Evolutionary conservation across 2,113 vertebrate species (phyloP).

Genomic region (Himantopus leucocephalus): DNA sequence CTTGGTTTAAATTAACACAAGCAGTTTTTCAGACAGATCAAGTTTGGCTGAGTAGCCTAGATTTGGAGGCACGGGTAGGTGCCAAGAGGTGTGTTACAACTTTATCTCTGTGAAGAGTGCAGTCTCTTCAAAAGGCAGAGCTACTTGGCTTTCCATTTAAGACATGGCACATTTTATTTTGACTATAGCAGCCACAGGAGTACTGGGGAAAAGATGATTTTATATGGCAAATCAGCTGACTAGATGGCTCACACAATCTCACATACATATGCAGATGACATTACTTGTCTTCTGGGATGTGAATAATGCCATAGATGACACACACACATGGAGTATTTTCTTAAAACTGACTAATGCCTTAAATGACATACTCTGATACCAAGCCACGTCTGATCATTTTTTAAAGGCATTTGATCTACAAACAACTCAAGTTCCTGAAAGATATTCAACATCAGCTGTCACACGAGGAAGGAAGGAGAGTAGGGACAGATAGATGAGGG

Average conservation of each 20-base stretch:
- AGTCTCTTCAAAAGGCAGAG: neutral
- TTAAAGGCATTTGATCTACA: slow-evolving; percentile 50
- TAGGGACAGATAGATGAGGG: neutral
- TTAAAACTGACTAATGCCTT: neutral
- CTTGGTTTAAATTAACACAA: neutral
- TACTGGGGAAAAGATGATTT: neutral
- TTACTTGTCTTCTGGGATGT: neutral
- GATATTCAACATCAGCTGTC: neutral
- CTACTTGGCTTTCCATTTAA: neutral
- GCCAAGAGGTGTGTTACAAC: neutral
- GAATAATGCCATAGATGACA: slow-evolving; percentile 1
- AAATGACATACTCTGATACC: slow-evolving; percentile 2
- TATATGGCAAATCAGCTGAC: neutral
- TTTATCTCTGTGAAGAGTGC: neutral
- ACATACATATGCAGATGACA: neutral
- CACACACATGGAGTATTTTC: neutral
- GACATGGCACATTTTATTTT: neutral
- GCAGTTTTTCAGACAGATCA: neutral
- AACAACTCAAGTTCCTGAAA: slow-evolving; percentile 49
- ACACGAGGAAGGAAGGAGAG: neutral
- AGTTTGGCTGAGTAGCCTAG: neutral
- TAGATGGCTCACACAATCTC: neutral
- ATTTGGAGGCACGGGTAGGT: neutral
- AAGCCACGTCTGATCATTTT: slow-evolving; percentile 27
- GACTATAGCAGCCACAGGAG: neutral